These are phyloP conservation scores for Blastobasis lacticolella DNA, from an alignment of 2,888 invertebrate species.

Conservation along the genomic window DNA sequence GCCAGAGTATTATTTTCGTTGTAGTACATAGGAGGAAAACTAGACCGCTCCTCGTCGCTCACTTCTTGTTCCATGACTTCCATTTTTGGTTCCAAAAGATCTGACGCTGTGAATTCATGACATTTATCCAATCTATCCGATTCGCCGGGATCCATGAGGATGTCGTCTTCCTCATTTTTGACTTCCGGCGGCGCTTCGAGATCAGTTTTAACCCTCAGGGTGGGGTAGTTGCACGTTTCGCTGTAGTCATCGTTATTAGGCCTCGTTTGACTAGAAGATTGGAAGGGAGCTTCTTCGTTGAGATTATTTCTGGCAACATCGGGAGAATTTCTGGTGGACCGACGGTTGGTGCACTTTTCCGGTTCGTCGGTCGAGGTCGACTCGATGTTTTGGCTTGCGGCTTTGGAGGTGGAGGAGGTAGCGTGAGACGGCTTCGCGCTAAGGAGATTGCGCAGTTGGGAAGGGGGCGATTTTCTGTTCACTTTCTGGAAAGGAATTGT, in stretches of 20 bases:
- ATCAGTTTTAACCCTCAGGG: slow-evolving; percentile 71
- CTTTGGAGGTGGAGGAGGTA: slow-evolving; percentile 73
- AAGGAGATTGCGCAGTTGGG: slow-evolving; percentile 72
- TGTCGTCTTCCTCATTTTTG: slow-evolving; percentile 65
- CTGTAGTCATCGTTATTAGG: slow-evolving; percentile 73
- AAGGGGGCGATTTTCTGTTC: slow-evolving; percentile 70
- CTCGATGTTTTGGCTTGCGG: slow-evolving; percentile 72
- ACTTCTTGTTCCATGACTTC: slow-evolving; percentile 81
- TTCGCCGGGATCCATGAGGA: slow-evolving; percentile 64
- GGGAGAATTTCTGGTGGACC: slow-evolving; percentile 69
- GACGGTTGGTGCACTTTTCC: slow-evolving; percentile 61
- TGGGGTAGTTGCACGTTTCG: slow-evolving; percentile 65
- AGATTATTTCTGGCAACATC: slow-evolving; percentile 73
- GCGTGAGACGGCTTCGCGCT: slow-evolving; percentile 71
- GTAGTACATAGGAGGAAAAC: slow-evolving; percentile 57
- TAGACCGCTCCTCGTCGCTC: slow-evolving; percentile 78
- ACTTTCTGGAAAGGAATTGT: slow-evolving; percentile 54
- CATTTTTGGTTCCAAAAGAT: slow-evolving; percentile 78
- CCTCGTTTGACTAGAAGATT: slow-evolving; percentile 74
- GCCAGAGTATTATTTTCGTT: slow-evolving; percentile 61
- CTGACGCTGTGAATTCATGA: slow-evolving; percentile 62
- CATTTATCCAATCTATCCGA: slow-evolving; percentile 53
- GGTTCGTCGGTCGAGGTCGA: slow-evolving; percentile 61
- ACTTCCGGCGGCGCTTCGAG: slow-evolving; percentile 68
- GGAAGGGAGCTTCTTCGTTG: slow-evolving; percentile 70